Percentiles rank a stretch among this genome's conserved stretches.
These are phyloP conservation scores for Hydractinia echinata DNA, from an alignment of 30 jellyfish, hydroid and myxozoan genomes.

Conservation along the genomic window DNA sequence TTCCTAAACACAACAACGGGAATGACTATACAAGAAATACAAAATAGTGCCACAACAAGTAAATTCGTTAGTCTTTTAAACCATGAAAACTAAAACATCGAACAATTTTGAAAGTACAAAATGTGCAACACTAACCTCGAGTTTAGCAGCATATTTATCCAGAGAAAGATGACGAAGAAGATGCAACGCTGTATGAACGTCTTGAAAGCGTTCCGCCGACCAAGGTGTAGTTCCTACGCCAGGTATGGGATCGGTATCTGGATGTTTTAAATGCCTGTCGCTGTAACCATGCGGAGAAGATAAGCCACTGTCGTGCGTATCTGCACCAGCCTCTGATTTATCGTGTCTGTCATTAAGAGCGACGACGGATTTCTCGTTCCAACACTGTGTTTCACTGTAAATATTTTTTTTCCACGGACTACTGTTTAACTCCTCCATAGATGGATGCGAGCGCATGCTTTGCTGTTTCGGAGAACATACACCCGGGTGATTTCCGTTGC, in stretches of 20 bases:
- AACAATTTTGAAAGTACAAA: not conserved
- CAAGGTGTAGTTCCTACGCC: slow-evolving; percentile 64
- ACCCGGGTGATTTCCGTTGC: slow-evolving; percentile 12
- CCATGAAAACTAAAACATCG: too few species aligned
- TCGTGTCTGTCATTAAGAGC: not conserved
- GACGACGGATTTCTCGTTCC: not conserved
- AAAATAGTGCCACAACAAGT: not conserved
- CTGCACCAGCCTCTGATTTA: slow-evolving; percentile 3
- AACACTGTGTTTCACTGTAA: slow-evolving; percentile 26
- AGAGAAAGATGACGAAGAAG: slow-evolving; percentile 68
- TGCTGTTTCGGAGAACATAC: slow-evolving; percentile 49
- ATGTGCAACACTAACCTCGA: slow-evolving; percentile 50
- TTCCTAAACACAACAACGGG: slow-evolving; percentile 37
- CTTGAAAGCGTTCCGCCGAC: slow-evolving; percentile 86
- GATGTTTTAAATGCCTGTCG: slow-evolving; percentile 8
- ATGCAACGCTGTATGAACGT: slow-evolving; percentile 53
- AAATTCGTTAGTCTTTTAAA: not conserved
- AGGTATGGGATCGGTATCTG: slow-evolving; percentile 26
- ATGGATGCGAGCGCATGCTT: slow-evolving; percentile 82
- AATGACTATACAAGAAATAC: not conserved
- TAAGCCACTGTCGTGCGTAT: slow-evolving; percentile 59
- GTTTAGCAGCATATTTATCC: slow-evolving; percentile 68
- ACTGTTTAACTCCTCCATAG: slow-evolving; percentile 82
- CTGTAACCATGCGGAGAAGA: slow-evolving; percentile 61
- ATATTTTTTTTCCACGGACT: slow-evolving; percentile 53